Evolutionary conservation across 2,797 vertebrate genomes (phyloP).

Genomic region (Anguilla obscura): DNA sequence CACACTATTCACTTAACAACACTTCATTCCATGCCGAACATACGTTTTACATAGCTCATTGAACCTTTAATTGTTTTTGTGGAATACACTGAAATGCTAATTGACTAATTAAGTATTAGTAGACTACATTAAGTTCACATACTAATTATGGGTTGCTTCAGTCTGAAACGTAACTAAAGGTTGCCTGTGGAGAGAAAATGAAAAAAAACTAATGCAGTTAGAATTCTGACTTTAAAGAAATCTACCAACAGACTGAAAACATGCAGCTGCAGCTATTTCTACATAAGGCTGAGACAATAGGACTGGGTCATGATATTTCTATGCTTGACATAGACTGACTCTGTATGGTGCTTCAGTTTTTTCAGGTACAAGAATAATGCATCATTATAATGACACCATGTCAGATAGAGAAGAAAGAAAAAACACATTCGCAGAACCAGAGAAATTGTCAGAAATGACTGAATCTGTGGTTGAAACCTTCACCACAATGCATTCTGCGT

Average conservation of each 20-base stretch:
- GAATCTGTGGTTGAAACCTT: neutral
- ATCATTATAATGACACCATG: neutral
- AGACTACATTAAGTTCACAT: neutral
- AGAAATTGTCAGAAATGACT: neutral
- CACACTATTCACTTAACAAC: neutral
- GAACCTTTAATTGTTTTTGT: neutral
- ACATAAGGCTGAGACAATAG: neutral
- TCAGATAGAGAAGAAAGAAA: neutral
- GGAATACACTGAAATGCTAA: constrained; percentile 3
- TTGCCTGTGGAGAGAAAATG: neutral
- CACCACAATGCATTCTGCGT: neutral
- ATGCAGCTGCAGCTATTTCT: neutral
- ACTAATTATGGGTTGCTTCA: neutral
- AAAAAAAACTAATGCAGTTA: neutral
- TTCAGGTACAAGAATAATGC: neutral
- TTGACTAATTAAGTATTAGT: neutral
- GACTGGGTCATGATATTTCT: neutral
- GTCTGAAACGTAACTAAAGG: neutral
- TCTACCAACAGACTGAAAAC: neutral
- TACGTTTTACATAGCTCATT: constrained; percentile 5
- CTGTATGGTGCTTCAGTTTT: neutral
- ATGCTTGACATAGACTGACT: neutral
- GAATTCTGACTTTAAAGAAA: no score
- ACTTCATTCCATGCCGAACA: neutral
- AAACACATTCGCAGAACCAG: neutral